phyloP scores from a whole-genome alignment of 1,140 invertebrate species.

The Periplaneta americana region DNA sequence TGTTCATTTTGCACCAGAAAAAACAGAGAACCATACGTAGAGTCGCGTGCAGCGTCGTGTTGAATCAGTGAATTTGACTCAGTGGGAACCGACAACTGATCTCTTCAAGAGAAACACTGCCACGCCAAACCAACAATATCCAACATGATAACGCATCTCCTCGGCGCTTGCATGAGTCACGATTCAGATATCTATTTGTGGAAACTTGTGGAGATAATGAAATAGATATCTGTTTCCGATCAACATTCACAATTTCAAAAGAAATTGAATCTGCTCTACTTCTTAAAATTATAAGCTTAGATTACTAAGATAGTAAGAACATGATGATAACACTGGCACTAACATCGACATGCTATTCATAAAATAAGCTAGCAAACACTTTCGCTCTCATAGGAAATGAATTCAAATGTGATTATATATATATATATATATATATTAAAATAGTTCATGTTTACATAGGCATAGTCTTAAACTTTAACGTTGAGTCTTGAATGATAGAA shows the following conservation, averaged over 20 bases:
- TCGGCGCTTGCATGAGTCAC: not conserved
- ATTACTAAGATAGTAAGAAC: not conserved
- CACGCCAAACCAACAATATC: not conserved
- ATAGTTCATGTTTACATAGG: too few species aligned
- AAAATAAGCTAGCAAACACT: too few species aligned
- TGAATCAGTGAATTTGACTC: not conserved
- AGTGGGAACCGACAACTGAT: not conserved
- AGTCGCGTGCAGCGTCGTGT: not conserved
- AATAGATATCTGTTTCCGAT: not conserved
- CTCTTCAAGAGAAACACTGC: not conserved
- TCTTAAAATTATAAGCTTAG: not conserved
- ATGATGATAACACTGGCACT: too few species aligned
- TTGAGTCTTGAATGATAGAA: too few species aligned
- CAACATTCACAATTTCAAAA: not conserved
- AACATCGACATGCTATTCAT: too few species aligned
- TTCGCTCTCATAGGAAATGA: too few species aligned
- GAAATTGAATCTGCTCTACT: not conserved
- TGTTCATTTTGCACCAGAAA: not conserved
- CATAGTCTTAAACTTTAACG: too few species aligned
- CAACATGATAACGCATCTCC: too few species aligned
- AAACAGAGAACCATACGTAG: not conserved
- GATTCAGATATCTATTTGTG: not conserved
- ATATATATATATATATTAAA: too few species aligned
- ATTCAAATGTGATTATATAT: too few species aligned
- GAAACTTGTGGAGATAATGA: not conserved